A percentile compares a stretch with the other conserved stretches of the same genome.
These are phyloP conservation scores for Lepus timidus DNA, from an alignment of 2,113 vertebrate species.

Conservation along the genomic window DNA sequence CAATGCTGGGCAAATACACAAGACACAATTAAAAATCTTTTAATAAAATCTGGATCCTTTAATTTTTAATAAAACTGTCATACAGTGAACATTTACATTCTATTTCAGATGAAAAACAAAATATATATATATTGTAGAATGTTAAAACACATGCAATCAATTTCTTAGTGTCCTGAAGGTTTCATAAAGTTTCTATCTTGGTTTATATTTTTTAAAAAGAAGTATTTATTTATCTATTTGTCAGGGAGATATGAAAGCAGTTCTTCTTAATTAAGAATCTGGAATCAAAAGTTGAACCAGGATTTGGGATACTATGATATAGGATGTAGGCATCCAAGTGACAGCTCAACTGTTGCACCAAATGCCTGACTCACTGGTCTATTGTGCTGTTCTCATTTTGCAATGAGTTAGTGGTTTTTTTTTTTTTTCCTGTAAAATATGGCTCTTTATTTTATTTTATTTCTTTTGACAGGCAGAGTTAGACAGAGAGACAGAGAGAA, in stretches of 20 bases:
- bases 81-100: conserved; percentile 20
- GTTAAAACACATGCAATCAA: background rate
- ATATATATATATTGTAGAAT: background rate
- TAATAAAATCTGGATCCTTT: conserved; percentile 20
- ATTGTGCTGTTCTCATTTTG: conserved; percentile 28
- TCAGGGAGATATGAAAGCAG: too few relatives aligned
- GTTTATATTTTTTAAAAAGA: background rate
- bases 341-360: too few relatives aligned
- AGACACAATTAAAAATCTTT: conserved; percentile 18
- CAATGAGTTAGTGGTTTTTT: background rate
- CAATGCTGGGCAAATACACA: background rate
- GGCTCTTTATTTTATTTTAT: too few relatives aligned
- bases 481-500: too few relatives aligned
- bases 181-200: conserved; percentile 48
- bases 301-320: too few relatives aligned
- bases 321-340: too few relatives aligned
- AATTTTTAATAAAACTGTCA: conserved; percentile 50
- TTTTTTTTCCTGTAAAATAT: too few relatives aligned
- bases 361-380: background rate
- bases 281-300: too few relatives aligned
- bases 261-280: too few relatives aligned
- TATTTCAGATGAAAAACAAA: conserved; percentile 40
- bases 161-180: conserved; percentile 1
- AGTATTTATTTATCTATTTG: too few relatives aligned
- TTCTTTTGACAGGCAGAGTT: too few relatives aligned